phyloP scores from a whole-genome alignment of 1,140 invertebrate genomes.

The Diorhabda sublineata region DNA sequence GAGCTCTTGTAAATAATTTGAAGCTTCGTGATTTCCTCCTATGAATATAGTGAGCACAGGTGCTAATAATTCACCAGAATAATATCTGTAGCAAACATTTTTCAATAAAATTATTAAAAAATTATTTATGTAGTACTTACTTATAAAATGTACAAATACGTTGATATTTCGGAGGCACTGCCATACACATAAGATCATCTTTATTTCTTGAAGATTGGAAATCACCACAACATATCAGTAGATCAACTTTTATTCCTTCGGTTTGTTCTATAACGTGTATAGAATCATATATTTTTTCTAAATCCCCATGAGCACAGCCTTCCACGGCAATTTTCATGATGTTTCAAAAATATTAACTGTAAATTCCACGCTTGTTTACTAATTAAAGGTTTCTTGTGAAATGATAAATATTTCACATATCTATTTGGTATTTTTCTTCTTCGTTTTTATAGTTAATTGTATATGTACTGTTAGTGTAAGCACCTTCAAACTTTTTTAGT shows the following conservation, averaged over 20 bases:
- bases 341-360: no score
- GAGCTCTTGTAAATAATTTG: constrained; percentile 92
- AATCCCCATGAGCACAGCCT: constrained; percentile 96
- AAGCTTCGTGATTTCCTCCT: constrained; percentile 98
- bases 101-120: neutral
- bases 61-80: constrained; percentile 87
- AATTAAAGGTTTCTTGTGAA: no score
- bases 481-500: no score
- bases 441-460: no score
- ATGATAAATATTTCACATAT: no score
- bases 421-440: no score
- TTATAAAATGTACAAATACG: constrained; percentile 93
- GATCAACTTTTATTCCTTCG: constrained; percentile 72
- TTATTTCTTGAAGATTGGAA: constrained; percentile 85
- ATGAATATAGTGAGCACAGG: constrained; percentile 94
- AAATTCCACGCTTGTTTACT: no score
- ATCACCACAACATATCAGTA: constrained; percentile 96
- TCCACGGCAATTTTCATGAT: constrained; percentile 92
- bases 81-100: constrained; percentile 61
- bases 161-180: constrained; percentile 88
- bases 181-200: constrained; percentile 84
- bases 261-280: constrained; percentile 68
- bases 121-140: constrained; percentile 53
- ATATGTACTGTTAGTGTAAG: no score
- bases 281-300: constrained; percentile 91